A percentile compares a stretch with the other conserved stretches of the same genome.
phyloP scores from a whole-genome alignment of 2,888 invertebrate genomes.

The Sinotaia quadrata region DNA sequence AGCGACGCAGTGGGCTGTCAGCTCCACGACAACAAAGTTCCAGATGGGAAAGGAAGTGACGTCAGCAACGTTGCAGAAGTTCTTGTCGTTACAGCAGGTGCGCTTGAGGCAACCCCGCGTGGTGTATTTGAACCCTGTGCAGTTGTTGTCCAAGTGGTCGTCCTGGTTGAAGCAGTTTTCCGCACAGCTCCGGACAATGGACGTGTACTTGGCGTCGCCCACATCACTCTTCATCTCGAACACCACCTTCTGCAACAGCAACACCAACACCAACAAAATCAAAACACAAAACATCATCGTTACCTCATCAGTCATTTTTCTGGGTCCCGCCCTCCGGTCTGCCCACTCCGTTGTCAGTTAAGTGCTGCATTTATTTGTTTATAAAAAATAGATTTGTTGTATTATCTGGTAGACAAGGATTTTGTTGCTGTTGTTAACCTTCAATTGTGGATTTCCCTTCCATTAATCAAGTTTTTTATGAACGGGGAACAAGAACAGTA shows the following conservation, averaged over 20 bases:
- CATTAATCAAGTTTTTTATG: no score
- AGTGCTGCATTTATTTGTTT: no score
- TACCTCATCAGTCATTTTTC: no score
- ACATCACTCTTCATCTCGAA: slow-evolving; percentile 53
- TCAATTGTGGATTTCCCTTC: no score
- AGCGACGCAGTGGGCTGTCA: no score
- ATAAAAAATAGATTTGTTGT: no score
- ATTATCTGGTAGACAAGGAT: no score
- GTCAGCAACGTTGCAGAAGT: slow-evolving; percentile 51
- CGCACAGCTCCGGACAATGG: slow-evolving; percentile 58
- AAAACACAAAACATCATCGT: no score
- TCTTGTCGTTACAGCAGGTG: slow-evolving; percentile 53
- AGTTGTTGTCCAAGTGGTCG: slow-evolving; percentile 50
- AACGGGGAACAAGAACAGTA: no score
- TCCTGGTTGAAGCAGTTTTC: slow-evolving; percentile 49
- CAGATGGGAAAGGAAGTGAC: not conserved
- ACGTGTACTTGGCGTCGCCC: slow-evolving; percentile 42
- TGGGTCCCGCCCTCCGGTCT: no score
- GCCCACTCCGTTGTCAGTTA: no score
- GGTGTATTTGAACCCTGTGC: slow-evolving; percentile 43
- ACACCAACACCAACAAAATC: not conserved
- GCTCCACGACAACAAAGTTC: not conserved
- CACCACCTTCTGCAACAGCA: slow-evolving; percentile 54
- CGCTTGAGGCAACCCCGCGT: slow-evolving; percentile 55
- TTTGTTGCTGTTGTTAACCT: no score